Evolutionary conservation across 2,888 invertebrate genomes (phyloP), one percentile per base, ranked within the genome.

Genomic region (Schizotus pectinicornis): DNA sequence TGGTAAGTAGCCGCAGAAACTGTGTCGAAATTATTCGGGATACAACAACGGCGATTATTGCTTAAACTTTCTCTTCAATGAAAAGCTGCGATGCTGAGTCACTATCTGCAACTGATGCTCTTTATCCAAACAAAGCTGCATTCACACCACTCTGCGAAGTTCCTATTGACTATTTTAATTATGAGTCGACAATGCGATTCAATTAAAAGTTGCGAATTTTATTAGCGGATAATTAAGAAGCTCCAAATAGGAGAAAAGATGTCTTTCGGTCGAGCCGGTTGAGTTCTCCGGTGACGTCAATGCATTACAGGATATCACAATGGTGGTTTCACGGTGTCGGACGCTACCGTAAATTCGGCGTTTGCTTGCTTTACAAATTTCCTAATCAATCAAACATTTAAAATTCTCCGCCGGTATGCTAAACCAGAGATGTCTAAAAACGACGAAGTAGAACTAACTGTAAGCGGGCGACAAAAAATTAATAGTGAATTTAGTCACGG

Each of bases 1-100:
- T 53, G 22, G 8, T 41, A 38, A 36, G 30, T 12, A 7, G 12
- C 22, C 22, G 47, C 48, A 56, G 49, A 52, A 54, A 48, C 42
- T 36, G 49, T 56, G 55, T 42, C 43, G 55, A 56, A 56, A 56
- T 56, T 46, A 53, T 53, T 56, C 49, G 34, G 55, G 55, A 53
- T 41, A 33, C 22, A 39, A 33, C 41, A 22, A 5, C 22, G 22
- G 22, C 22, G 22, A 22, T 22, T 22, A 22, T 22, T 22, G 53
- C n/a, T 35, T 32, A 12, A 33, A 46, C 55, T 56, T 56, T 56
- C 55, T 49, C 55, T 56, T 41, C 35, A 43, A 37, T 34, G 42
- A 52, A 37, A 39, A 30, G n/a, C 13, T 37, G 36, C 45, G 14
- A 5, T n/a, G n/a, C 33, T 33, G 34, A n/a, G 11, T 38, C 54